These are phyloP conservation scores for Silurus meridionalis DNA, from an alignment of 2,113 vertebrate species.

Conservation along the genomic window DNA sequence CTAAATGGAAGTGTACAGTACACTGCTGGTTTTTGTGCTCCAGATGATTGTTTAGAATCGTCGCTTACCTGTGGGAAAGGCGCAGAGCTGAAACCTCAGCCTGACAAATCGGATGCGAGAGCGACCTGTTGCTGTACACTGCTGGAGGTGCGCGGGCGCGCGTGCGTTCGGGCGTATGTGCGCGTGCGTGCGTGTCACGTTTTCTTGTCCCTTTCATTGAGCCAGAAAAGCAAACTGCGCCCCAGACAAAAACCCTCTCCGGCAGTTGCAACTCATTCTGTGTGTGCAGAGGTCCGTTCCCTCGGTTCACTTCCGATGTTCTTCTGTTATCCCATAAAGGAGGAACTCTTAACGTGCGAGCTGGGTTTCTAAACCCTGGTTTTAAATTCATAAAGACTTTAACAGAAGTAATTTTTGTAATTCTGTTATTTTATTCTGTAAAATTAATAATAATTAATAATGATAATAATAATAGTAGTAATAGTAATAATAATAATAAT, in stretches of 20 bases:
- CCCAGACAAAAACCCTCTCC: neutral
- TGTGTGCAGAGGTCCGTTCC: neutral
- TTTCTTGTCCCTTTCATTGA: constrained; percentile 4
- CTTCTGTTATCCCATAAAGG: neutral
- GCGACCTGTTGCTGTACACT: constrained; percentile 23
- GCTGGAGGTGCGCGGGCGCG: neutral
- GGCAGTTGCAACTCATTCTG: constrained; percentile 5
- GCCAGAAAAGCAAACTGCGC: neutral
- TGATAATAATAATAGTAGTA: neutral
- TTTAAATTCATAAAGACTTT: neutral
- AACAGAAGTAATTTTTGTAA: neutral
- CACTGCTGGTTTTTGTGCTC: neutral
- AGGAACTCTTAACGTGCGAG: neutral
- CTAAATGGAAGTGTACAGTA: neutral
- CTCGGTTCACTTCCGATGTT: neutral
- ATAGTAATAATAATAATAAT: too few species aligned
- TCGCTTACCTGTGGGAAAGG: neutral
- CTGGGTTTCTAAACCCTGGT: neutral
- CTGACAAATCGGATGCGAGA: constrained; percentile 4
- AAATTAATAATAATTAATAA: neutral
- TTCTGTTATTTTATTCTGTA: too few species aligned
- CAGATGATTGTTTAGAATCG: neutral
- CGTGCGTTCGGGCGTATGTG: neutral
- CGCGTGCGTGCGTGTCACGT: neutral
- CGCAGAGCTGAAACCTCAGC: neutral